phyloP scores from a whole-genome alignment of 2,113 vertebrate genomes.

The Oxygymnocypris stewartii region DNA sequence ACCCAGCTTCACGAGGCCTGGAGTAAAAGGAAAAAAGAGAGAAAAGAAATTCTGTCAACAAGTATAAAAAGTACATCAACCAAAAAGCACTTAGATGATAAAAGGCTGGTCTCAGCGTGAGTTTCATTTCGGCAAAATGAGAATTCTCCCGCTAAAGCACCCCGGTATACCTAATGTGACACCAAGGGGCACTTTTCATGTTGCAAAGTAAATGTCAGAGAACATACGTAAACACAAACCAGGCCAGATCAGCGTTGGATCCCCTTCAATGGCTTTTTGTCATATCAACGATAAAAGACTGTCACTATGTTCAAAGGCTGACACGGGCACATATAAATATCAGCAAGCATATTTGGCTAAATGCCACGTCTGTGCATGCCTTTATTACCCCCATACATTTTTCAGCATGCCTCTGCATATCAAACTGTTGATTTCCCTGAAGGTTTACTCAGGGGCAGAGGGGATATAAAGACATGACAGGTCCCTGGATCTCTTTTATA shows the following conservation, averaged over 20 bases:
- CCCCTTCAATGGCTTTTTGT: conserved; percentile 48
- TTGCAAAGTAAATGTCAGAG: conserved; percentile 55
- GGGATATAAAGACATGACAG: conserved; percentile 42
- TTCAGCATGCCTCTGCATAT: conserved; percentile 48
- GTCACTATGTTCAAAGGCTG: conserved; percentile 38
- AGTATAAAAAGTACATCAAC: conserved; percentile 36
- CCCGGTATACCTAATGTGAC: conserved; percentile 51
- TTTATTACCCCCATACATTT: conserved; percentile 43
- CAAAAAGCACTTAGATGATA: conserved; percentile 47
- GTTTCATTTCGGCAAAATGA: conserved; percentile 35
- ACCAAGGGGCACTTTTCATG: conserved; percentile 44
- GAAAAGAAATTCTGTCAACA: conserved; percentile 36
- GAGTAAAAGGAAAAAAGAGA: background rate
- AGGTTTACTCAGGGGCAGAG: conserved; percentile 39
- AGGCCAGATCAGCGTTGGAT: conserved; percentile 49
- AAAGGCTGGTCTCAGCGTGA: conserved; percentile 38
- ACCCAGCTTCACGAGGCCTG: conserved; percentile 96
- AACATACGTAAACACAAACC: conserved; percentile 58
- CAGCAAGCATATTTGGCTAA: conserved; percentile 44
- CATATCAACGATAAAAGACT: conserved; percentile 48
- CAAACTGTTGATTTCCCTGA: conserved; percentile 54
- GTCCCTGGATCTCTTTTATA: conserved; percentile 43
- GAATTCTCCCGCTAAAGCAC: conserved; percentile 30
- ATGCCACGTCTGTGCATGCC: conserved; percentile 53
- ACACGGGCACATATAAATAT: conserved; percentile 41